Evolutionary conservation across 2,888 invertebrate species (phyloP).

Genomic region (Hoplodrina blanda): DNA sequence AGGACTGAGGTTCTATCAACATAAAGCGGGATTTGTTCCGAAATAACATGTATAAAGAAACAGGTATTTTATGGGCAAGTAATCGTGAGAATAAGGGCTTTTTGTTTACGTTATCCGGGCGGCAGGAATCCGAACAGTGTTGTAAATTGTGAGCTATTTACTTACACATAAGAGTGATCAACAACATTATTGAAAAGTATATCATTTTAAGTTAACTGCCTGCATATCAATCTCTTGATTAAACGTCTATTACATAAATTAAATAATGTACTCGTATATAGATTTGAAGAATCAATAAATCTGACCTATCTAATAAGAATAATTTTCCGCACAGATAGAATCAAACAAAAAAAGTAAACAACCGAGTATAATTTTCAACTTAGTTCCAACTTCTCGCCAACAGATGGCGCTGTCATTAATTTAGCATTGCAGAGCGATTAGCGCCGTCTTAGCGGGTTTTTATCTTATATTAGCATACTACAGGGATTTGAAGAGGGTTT

Average conservation of each 20-base stretch:
- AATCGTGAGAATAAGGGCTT: background rate
- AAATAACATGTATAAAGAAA: slow-evolving; percentile 30
- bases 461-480: slow-evolving; percentile 54
- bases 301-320: background rate
- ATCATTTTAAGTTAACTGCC: too few relatives aligned
- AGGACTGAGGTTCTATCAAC: slow-evolving; percentile 58
- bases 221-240: too few relatives aligned
- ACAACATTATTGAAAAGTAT: too few relatives aligned
- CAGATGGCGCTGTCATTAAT: slow-evolving; percentile 61
- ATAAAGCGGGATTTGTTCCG: slow-evolving; percentile 63
- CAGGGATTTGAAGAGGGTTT: slow-evolving; percentile 2
- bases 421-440: slow-evolving; percentile 53
- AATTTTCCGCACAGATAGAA: background rate
- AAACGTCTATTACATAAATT: too few relatives aligned
- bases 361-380: slow-evolving; percentile 15
- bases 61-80: slow-evolving; percentile 10
- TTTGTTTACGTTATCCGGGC: slow-evolving; percentile 17
- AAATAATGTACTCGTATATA: too few relatives aligned
- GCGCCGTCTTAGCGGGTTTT: slow-evolving; percentile 53
- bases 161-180: too few relatives aligned
- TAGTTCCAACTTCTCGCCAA: slow-evolving; percentile 28
- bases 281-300: background rate
- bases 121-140: slow-evolving; percentile 1
- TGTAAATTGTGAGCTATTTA: too few relatives aligned
- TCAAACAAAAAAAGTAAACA: background rate